These are phyloP conservation scores for Echinarachnius parma DNA, from an alignment of 53 echinoderm and acorn worm genomes.

Conservation along the genomic window DNA sequence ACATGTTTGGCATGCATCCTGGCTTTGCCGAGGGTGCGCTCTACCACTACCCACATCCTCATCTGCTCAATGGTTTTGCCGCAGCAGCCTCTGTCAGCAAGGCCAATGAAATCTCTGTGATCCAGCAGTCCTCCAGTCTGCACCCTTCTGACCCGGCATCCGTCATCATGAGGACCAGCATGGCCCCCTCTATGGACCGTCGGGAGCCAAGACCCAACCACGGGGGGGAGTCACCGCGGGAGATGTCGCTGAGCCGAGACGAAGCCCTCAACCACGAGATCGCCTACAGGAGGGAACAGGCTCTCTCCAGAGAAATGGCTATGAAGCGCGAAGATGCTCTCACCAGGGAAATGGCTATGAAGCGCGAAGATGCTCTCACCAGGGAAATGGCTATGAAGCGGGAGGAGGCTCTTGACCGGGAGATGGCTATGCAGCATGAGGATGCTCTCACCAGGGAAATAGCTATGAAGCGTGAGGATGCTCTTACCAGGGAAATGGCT, in stretches of 20 bases:
- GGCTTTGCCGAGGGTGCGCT: constrained; percentile 84
- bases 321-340: constrained; percentile 1
- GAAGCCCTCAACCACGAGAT: constrained; percentile 44
- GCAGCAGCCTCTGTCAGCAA: constrained; percentile 66
- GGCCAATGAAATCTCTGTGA: constrained; percentile 96
- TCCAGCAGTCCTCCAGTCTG: constrained; percentile 77
- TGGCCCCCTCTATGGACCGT: constrained; percentile 29
- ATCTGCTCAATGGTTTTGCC: constrained; percentile 78
- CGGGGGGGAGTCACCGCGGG: constrained; percentile 12
- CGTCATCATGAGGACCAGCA: constrained; percentile 44
- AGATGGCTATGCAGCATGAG: background rate
- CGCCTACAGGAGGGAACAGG: constrained; percentile 30
- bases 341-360: constrained; percentile 4
- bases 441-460: constrained; percentile 10
- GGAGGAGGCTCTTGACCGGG: constrained; percentile 5
- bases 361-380: constrained; percentile 8
- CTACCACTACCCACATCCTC: constrained; percentile 95
- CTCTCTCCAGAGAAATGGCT: constrained; percentile 30
- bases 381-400: background rate
- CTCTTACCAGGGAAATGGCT: constrained; percentile 9
- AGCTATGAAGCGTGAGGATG: constrained; percentile 7
- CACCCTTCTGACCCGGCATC: constrained; percentile 34
- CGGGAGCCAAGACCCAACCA: constrained; percentile 17
- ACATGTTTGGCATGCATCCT: constrained; percentile 78
- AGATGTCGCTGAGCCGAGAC: constrained; percentile 37